A percentile compares a stretch with the other conserved stretches of the same genome.
Conservation (phyloP, 2,113 vertebrate species). For the Cygnus buccinator region DNA sequence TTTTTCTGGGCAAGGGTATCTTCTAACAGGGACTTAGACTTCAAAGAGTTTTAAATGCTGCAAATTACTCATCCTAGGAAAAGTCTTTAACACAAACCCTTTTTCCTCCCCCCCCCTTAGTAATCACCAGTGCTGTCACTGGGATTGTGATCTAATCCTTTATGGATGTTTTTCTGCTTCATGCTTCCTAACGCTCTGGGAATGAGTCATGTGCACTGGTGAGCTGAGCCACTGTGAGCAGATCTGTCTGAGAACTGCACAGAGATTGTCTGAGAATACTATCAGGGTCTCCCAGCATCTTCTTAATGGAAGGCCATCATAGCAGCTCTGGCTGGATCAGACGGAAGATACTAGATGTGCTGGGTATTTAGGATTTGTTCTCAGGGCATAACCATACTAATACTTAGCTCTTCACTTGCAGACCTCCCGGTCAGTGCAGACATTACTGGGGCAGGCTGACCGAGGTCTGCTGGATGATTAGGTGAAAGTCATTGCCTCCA, state of each 20-base stretch:
- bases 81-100: slow-evolving; percentile 31
- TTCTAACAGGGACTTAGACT: slow-evolving; percentile 61
- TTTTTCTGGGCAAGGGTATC: slow-evolving; percentile 47
- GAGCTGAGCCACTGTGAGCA: background rate
- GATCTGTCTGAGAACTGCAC: background rate
- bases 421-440: background rate
- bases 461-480: background rate
- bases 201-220: background rate
- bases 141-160: slow-evolving; percentile 65
- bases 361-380: background rate
- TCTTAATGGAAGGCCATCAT: background rate
- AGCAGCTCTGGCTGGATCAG: background rate
- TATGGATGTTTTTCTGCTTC: slow-evolving; percentile 67
- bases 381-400: background rate
- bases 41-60: slow-evolving; percentile 65
- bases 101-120: background rate
- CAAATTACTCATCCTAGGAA: slow-evolving; percentile 33
- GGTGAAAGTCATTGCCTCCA: background rate
- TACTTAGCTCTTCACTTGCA: background rate
- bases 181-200: background rate
- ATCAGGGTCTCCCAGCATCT: background rate
- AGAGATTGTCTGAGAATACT: background rate
- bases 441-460: background rate
- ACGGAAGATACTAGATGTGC: background rate
- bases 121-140: slow-evolving; percentile 46